phyloP scores from a whole-genome alignment of 2,113 vertebrate genomes.

The Eclectus roratus region DNA sequence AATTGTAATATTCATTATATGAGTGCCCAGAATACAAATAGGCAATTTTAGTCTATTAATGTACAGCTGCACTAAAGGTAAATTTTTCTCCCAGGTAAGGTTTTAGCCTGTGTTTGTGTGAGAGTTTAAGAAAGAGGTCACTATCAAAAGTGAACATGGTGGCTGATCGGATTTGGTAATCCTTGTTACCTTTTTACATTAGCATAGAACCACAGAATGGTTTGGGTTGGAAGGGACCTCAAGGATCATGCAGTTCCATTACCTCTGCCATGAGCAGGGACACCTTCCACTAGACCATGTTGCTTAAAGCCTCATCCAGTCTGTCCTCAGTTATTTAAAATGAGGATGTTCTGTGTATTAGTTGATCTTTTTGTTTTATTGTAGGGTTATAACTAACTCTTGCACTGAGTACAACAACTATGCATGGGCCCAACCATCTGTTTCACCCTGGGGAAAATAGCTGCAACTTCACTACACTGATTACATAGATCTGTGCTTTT shows the following conservation, averaged over 20 bases:
- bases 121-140: neutral
- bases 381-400: neutral
- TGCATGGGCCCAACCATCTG: neutral
- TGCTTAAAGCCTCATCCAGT: neutral
- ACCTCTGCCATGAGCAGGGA: neutral
- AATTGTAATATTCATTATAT: neutral
- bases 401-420: neutral
- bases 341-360: neutral
- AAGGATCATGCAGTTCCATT: neutral
- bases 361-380: neutral
- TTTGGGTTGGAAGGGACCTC: neutral
- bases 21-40: neutral
- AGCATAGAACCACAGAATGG: neutral
- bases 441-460: neutral
- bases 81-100: neutral
- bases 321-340: neutral
- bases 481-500: neutral
- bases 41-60: neutral
- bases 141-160: neutral
- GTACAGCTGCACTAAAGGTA: neutral
- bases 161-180: neutral
- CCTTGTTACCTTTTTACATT: neutral
- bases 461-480: neutral
- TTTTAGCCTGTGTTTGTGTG: neutral
- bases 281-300: neutral